Evolutionary conservation across 1,140 invertebrate genomes (phyloP), one percentile per base, ranked within the genome.

Genomic region (Panonychus citri): DNA sequence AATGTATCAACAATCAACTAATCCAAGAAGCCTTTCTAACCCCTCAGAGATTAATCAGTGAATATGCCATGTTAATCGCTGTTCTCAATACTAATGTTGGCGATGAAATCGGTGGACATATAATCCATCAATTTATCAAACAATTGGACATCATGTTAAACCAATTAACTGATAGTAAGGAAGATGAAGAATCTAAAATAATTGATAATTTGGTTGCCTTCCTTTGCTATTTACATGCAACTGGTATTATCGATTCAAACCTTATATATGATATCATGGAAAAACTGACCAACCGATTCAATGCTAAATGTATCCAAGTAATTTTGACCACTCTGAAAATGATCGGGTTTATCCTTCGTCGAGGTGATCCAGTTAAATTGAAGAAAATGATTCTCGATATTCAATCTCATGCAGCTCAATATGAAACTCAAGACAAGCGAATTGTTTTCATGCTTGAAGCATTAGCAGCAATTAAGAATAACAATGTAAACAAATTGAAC

Each of bases 401-500:
- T 24, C 60, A 60, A 60, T 21, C n/a, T 7, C 10, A 53, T 2
- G 17, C 19, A 39, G 42, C 27, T 7, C 3, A 54, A 21, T 27
- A 21, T 24, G 25, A 43, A 13, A 26, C 19, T 8, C 42, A 34
- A 27, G 58, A 53, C 3, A 48, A 25, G 10, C 28, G 60, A 21
- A 37, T 61, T 17, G 21, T 40, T 21, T 59, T 61, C 52, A 54
- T 61, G 21, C 21, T 61, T 3, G 58, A 61, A 24, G 52, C 57
- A 7, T 46, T 61, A 25, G 46, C 26, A 24, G 58, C 57, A 3
- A 60, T 61, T 2, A 59, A 60, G n/a, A 61, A 61, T 34, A 61
- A 61, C 40, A 59, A 56, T 37, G 24, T 48, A 15, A n/a, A 17
- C 40, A 43, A 43, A n/a, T 17, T 48, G 5, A 55, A 28, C 27